Conservation (phyloP, 2,888 invertebrate species). For the Ophion obscuratus region DNA sequence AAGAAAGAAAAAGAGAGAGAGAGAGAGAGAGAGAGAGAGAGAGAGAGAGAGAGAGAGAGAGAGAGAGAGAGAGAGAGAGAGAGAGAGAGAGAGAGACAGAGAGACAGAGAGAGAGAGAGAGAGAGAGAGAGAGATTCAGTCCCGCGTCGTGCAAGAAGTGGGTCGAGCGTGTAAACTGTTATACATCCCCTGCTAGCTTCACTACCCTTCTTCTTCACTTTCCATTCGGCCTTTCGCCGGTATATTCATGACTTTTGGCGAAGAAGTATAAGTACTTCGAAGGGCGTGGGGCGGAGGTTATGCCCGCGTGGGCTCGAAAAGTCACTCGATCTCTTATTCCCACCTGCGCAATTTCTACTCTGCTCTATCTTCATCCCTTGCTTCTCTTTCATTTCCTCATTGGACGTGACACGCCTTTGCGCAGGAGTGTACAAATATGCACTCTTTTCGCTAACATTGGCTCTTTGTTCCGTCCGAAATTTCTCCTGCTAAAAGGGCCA, state of each 20-base stretch:
- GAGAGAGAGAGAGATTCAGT: background rate
- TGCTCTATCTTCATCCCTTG: slow-evolving; percentile 30
- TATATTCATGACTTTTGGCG: slow-evolving; percentile 65
- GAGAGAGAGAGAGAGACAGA: slow-evolving; percentile 16
- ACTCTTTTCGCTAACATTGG: slow-evolving; percentile 41
- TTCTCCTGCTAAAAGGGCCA: slow-evolving; percentile 14
- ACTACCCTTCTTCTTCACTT: slow-evolving; percentile 26
- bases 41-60: background rate
- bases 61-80: background rate
- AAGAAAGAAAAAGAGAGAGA: background rate
- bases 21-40: slow-evolving; percentile 5
- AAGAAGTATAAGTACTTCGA: slow-evolving; percentile 58
- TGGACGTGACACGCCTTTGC: slow-evolving; percentile 49
- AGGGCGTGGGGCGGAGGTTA: slow-evolving; percentile 46
- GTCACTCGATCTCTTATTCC: slow-evolving; percentile 46
- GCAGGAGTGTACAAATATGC: slow-evolving; percentile 62
- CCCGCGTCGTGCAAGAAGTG: slow-evolving; percentile 55
- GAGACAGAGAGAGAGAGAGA: background rate
- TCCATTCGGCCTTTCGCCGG: slow-evolving; percentile 50
- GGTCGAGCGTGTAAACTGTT: slow-evolving; percentile 67
- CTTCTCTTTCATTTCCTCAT: slow-evolving; percentile 53
- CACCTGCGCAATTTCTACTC: slow-evolving; percentile 46
- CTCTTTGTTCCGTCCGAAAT: slow-evolving; percentile 35
- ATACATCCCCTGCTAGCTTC: slow-evolving; percentile 25
- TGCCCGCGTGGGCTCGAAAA: slow-evolving; percentile 55